A percentile compares a stretch with the other conserved stretches of the same genome.
Evolutionary conservation across 2,888 invertebrate species (phyloP).

Genomic region (Chydorus sphaericus): DNA sequence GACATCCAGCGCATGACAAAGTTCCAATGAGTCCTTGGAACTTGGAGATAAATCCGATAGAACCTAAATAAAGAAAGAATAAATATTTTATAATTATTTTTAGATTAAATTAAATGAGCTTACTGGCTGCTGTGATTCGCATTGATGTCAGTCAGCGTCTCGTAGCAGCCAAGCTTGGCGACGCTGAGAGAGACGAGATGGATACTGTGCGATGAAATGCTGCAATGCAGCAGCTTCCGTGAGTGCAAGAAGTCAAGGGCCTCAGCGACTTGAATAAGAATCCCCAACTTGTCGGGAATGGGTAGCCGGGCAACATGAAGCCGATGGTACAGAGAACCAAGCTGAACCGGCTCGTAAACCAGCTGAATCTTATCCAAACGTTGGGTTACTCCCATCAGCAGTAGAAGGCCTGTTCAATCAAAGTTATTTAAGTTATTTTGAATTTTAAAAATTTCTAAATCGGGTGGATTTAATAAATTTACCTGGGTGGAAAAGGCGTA

Average conservation of each 20-base stretch:
- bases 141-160: constrained; percentile 18
- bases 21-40: constrained; percentile 4
- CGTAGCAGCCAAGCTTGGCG: constrained; percentile 33
- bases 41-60: background rate
- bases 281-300: constrained; percentile 17
- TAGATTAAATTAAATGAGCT: too few species aligned
- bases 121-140: too few species aligned
- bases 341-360: constrained; percentile 30
- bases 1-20: constrained; percentile 30
- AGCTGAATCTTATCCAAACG: constrained; percentile 29
- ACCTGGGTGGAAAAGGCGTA: too few species aligned
- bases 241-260: constrained; percentile 32
- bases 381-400: constrained; percentile 30
- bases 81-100: too few species aligned
- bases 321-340: constrained; percentile 30
- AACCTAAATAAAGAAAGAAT: too few species aligned
- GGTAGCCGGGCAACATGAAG: constrained; percentile 23
- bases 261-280: constrained; percentile 28
- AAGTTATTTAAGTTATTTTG: too few species aligned
- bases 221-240: constrained; percentile 30
- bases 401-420: constrained; percentile 29
- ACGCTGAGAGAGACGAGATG: constrained; percentile 26
- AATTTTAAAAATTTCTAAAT: too few species aligned
- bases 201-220: constrained; percentile 32
- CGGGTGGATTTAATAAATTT: too few species aligned